phyloP scores from a whole-genome alignment of 2,113 vertebrate genomes.

The Aptenodytes patagonicus region DNA sequence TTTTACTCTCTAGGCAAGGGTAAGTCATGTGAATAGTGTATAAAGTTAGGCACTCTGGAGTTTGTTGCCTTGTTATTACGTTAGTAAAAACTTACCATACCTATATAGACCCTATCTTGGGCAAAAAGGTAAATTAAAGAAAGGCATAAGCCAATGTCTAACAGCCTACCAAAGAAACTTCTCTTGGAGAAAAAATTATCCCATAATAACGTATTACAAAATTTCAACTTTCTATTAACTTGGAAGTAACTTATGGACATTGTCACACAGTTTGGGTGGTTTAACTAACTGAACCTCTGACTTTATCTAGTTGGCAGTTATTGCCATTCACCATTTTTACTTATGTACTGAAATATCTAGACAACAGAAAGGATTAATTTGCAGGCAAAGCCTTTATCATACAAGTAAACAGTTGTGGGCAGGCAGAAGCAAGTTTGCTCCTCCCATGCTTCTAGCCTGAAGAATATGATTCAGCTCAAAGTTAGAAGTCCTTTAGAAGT shows the following conservation, averaged over 20 bases:
- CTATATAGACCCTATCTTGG: not conserved
- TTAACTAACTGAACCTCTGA: not conserved
- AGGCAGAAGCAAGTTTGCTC: conserved; percentile 56
- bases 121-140: not conserved
- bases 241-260: not conserved
- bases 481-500: not conserved
- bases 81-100: not conserved
- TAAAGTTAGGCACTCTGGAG: not conserved
- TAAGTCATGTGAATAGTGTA: not conserved
- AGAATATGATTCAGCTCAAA: conserved; percentile 31
- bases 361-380: conserved; percentile 17
- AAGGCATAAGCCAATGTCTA: not conserved
- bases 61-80: not conserved
- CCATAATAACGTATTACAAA: not conserved
- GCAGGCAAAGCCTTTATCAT: not conserved
- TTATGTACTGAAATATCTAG: not conserved
- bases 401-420: conserved; percentile 35
- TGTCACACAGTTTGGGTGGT: not conserved
- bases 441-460: conserved; percentile 35
- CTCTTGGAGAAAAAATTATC: not conserved
- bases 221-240: not conserved
- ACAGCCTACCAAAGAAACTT: not conserved
- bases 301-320: not conserved
- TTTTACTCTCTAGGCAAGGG: not conserved
- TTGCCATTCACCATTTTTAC: not conserved